phyloP scores from a whole-genome alignment of 23 tunicate genomes.

The Ascidia mentula region DNA sequence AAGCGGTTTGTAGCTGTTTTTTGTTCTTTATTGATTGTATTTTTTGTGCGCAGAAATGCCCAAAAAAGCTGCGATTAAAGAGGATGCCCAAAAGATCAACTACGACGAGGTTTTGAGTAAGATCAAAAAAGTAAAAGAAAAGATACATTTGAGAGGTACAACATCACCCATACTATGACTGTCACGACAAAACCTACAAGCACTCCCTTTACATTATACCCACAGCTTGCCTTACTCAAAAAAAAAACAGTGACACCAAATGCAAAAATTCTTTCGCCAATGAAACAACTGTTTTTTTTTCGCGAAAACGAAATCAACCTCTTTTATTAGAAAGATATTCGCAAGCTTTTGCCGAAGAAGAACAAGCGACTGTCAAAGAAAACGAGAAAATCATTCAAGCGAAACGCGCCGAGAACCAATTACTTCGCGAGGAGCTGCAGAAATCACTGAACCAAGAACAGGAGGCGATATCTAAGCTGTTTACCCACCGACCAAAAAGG shows the following conservation, averaged over 20 bases:
- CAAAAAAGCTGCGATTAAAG: not conserved
- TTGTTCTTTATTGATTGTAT: not conserved
- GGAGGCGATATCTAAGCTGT: not conserved
- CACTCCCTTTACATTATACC: too few species aligned
- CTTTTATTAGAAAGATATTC: conserved; percentile 17
- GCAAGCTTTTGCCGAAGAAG: conserved; percentile 8
- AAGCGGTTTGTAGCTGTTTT: not conserved
- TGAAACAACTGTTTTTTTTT: too few species aligned
- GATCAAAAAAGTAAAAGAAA: conserved; percentile 42
- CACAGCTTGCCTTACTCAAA: too few species aligned
- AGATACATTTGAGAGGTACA: conserved; percentile 50
- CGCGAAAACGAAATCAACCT: too few species aligned
- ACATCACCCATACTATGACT: too few species aligned
- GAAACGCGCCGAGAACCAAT: conserved; percentile 26
- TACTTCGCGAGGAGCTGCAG: conserved; percentile 17
- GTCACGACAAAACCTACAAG: too few species aligned
- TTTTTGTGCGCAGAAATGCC: conserved; percentile 6
- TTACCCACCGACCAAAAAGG: conserved; percentile 39
- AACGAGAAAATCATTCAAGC: conserved; percentile 29
- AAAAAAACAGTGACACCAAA: too few species aligned
- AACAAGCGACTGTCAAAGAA: not conserved
- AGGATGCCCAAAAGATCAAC: not conserved
- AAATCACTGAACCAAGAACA: conserved; percentile 22
- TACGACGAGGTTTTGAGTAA: conserved; percentile 11
- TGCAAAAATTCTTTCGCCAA: too few species aligned